Conservation (phyloP, 2,113 vertebrate species). For the Phrynocephalus versicolor region DNA sequence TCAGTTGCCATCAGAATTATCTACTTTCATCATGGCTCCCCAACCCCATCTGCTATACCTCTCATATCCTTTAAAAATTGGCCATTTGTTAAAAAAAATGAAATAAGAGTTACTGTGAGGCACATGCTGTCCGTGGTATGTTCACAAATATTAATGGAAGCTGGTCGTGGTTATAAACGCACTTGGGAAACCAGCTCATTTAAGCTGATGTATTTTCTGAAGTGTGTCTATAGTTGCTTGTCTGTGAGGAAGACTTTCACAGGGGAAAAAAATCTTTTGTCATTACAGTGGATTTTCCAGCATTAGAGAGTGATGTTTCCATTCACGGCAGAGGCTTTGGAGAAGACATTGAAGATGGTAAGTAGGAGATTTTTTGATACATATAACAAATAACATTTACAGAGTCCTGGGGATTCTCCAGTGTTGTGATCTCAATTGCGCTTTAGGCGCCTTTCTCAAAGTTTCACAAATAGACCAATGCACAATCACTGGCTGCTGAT, state of each 20-base stretch:
- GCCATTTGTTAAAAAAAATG: constrained; percentile 23
- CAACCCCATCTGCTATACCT: not conserved
- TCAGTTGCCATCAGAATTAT: constrained; percentile 41
- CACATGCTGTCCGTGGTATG: not conserved
- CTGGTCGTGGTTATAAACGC: constrained; percentile 7
- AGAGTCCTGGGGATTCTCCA: not conserved
- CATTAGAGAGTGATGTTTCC: constrained; percentile 63
- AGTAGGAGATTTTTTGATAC: constrained; percentile 47
- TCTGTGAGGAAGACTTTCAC: constrained; percentile 6
- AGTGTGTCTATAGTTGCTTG: constrained; percentile 3
- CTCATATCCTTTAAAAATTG: constrained; percentile 47
- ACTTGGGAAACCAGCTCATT: not conserved
- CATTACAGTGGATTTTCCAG: constrained; percentile 75
- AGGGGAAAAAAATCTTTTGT: constrained; percentile 52
- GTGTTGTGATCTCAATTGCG: not conserved
- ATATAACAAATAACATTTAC: not conserved
- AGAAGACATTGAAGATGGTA: constrained; percentile 71
- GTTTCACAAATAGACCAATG: not conserved
- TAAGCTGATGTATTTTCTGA: not conserved
- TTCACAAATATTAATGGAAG: constrained; percentile 9
- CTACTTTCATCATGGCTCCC: constrained; percentile 15
- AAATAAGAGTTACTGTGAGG: constrained; percentile 35
- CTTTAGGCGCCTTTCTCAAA: not conserved
- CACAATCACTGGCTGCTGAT: not conserved
- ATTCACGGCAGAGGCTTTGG: constrained; percentile 71